Base-by-base conservation (phyloP, 35 echinoderm and acorn worm genomes). In the Stichopus chloronotus region DNA sequence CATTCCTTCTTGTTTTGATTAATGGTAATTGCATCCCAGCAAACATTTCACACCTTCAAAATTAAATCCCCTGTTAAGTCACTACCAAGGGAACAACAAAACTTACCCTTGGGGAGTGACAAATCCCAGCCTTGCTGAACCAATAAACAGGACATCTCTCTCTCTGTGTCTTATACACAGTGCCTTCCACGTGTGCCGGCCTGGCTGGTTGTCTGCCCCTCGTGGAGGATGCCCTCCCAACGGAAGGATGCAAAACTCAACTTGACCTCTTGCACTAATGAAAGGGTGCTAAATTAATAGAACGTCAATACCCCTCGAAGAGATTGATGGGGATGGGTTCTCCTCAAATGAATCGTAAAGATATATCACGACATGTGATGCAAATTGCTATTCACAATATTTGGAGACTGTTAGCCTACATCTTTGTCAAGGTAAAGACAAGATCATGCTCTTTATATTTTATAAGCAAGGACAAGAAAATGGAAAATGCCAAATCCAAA, bases 1-100 rank as follows among this genome's bases (percentile, higher is more conserved):
- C 82, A 85, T 85, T 58, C 82, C 82, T 85, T 23, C 82, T 85
- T 85, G 82, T 85, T 85, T 85, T 85, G 82, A 85, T 85, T 85
- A 85, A 85, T 85, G 57, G 82, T 85, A 85, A 85, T 85, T 85
- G 82, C 23, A 85, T 85, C 82, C 82, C 69, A 58, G 55, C 82
- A 85, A 85, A 85, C 82, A 85, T 58, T 85, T 85, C 82, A 85
- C 82, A 85, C 82, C 82, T 85, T 85, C 82, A 85, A 85, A 85
- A 85, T 85, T 85, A 85, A 85, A 85, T 85, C 82, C 82, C 57
- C 69, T 17, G 56, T 85, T 85, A 85, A 85, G 82, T 85, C 82
- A 85, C 82, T 25, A 85, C 55, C 82, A 30, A 58, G 82, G 82
- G 82, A 85, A 58, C 82, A 85, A 85, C 82, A 85, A 85, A 85